phyloP scores from a whole-genome alignment of 2,113 vertebrate genomes.

The Urocolius indicus region DNA sequence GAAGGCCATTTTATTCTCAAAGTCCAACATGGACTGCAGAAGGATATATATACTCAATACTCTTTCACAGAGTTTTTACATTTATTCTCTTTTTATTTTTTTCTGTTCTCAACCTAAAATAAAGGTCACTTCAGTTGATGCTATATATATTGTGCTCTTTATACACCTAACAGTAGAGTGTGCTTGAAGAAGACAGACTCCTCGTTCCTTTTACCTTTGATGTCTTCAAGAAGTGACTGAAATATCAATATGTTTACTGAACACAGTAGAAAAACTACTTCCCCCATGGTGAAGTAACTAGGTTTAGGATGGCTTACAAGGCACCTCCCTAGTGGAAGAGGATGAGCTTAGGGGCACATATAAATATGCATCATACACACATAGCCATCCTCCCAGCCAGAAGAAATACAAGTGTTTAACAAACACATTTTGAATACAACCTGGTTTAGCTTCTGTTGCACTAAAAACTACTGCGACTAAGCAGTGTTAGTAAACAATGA shows the following conservation, averaged over 20 bases:
- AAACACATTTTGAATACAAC: constrained; percentile 40
- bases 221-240: constrained; percentile 41
- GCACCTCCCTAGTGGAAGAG: constrained; percentile 1
- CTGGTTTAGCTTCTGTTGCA: constrained; percentile 37
- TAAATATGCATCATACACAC: constrained; percentile 40
- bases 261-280: constrained; percentile 24
- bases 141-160: neutral
- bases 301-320: constrained; percentile 33
- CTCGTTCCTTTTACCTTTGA: constrained; percentile 25
- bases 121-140: neutral
- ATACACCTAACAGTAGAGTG: neutral
- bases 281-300: constrained; percentile 11
- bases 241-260: constrained; percentile 58
- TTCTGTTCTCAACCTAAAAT: neutral
- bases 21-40: neutral
- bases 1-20: neutral
- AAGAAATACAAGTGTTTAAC: constrained; percentile 33
- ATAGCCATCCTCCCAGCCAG: neutral
- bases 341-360: constrained; percentile 36
- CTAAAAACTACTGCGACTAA: constrained; percentile 54
- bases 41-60: neutral
- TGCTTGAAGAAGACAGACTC: neutral
- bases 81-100: neutral
- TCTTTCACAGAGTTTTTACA: neutral
- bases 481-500: constrained; percentile 27